phyloP scores from a whole-genome alignment of 2,113 vertebrate species.

The Eudyptes chrysolophus region DNA sequence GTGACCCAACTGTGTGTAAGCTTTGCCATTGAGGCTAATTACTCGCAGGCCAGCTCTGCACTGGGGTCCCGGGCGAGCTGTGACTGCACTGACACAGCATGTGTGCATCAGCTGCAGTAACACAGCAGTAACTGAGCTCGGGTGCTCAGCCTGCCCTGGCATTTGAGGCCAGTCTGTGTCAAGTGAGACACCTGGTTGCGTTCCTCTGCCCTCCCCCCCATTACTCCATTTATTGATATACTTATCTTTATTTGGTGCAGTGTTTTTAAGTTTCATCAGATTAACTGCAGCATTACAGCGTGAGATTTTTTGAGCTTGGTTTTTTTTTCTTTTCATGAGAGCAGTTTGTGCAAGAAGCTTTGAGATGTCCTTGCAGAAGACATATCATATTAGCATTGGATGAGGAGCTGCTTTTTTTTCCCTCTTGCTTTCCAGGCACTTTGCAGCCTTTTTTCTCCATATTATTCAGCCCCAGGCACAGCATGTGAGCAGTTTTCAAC shows the following conservation, averaged over 20 bases:
- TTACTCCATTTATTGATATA: accelerated
- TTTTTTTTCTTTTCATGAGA: not conserved
- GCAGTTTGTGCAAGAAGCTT: not conserved
- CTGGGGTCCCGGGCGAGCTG: not conserved
- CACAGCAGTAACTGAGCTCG: accelerated
- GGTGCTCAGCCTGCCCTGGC: not conserved
- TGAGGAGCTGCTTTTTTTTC: not conserved
- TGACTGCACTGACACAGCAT: accelerated
- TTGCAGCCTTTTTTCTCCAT: not conserved
- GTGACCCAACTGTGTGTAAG: not conserved
- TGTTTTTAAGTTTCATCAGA: not conserved
- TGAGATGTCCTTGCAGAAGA: not conserved
- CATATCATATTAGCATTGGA: not conserved
- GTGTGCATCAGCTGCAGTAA: accelerated
- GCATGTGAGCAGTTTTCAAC: not conserved
- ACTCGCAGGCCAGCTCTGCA: accelerated
- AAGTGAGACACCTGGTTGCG: too few species aligned
- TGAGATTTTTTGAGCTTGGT: not conserved
- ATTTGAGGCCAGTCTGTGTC: too few species aligned
- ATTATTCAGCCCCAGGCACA: not conserved
- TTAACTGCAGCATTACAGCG: not conserved
- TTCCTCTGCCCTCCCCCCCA: not conserved
- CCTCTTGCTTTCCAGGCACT: not conserved
- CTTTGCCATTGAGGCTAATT: not conserved
- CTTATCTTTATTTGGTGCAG: not conserved